Base-by-base conservation (phyloP, 2,797 vertebrate genomes). In the Avahi laniger region DNA sequence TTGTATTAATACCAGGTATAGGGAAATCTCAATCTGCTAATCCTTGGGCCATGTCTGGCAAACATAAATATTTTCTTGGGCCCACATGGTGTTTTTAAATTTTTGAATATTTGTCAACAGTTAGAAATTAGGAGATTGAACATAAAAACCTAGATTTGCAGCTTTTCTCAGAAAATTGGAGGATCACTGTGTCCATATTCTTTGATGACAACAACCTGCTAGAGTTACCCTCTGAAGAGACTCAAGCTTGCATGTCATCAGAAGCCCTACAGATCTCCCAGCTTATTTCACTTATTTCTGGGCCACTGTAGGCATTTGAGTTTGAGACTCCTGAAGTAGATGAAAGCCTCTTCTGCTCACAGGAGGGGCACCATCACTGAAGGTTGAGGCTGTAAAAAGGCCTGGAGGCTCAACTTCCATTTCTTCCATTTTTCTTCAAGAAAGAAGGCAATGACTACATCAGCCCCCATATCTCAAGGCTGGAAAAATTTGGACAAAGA, bases 21-120 rank as follows among this genome's bases (percentile, higher is more conserved):
- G 46, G 11, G 59, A 1, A 7, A 2, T 41, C 22, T n/a, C 24
- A 43, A 63, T 78, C 26, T 96, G 59, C 15, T 17, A 30, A 33
- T 85, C 43, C 10, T 69, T 82, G 24, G 63, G 26, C 35, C 26
- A 61, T 57, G 35, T 67, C 41, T 86, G 46, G 48, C 41, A 89
- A 95, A 83, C 52, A 63, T 35, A 91, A 94, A 79, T 88, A 48
- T 67, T 92, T 89, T 89, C 22, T 75, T 90, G 57, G 54, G 17
- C 15, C 26, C 54, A 81, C 15, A 78, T 93, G 35, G 4, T 80
- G 65, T 81, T 89, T 93, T 87, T 15, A 52, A 91, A 94, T 69
- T 61, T 15, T 48, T 57, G 50, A 84, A 38, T 89, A 80, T 54
- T 92, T 95, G 12, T 15, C 46, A 91, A 57, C 48, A 83, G 24